Base-by-base conservation (phyloP, 2,113 vertebrate species). In the Trochalopteron elliotii region DNA sequence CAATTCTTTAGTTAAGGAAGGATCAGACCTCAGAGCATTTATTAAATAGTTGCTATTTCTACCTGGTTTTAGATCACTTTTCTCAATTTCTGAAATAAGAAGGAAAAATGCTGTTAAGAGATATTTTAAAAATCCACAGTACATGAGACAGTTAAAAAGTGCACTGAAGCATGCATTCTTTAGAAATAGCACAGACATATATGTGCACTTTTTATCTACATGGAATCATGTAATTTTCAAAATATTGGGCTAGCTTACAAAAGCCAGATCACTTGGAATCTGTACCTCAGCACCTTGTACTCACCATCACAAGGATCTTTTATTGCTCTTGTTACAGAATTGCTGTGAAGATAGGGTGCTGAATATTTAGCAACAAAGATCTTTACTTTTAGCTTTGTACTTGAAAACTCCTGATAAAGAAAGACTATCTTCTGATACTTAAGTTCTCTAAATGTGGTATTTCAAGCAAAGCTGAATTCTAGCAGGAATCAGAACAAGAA, bases 1-100 rank as follows among this genome's bases (percentile, higher is more conserved):
- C 50, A 99, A 97, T 71, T 99, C 98, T 87, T 93, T 98, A 69
- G 97, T 98, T 91, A 99, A 95, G 90, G 95, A 97, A 33, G 98
- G 97, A 93, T 98, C 97, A 75, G 68, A 98, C 90, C 98, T 99
- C 94, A 98, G 96, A 56, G 93, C 70, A 19, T 96, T 98, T 83
- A 82, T 90, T 60, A 97, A 76, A 83, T 93, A 68, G 14, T 63
- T 91, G 61, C 97, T 98, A 93, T 74, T 97, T 92, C 96, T 98
- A 56, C n/a, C 74, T 95, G 68, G 39, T 89, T 96, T 97, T 87
- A 86, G 59, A 65, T 98, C 97, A 53, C 13, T 40, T 91, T 88
- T 98, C 83, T 98, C 98, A 15, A 16, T 87, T 91, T 98, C 98
- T 98, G 95, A 96, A 98, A 98, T 79, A 96, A 79, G 33, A 94